Evolutionary conservation across 2,888 invertebrate genomes (phyloP), one percentile per base, ranked within the genome.

Genomic region (Pollenia griseotomentosa): DNA sequence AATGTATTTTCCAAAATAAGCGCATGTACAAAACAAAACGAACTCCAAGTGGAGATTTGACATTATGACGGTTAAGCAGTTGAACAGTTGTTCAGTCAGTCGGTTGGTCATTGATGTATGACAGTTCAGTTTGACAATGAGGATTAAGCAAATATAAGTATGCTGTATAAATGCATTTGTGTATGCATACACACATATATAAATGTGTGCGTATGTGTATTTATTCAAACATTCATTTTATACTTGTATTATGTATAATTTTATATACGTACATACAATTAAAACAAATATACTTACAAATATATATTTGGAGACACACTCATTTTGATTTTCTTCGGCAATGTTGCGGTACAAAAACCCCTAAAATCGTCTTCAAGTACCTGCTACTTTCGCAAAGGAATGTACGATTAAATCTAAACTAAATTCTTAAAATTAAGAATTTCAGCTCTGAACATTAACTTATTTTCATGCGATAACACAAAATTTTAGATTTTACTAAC

Each of bases 111-210:
- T 16, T 70, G 5, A 40, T 23, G 79, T 74, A 61, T 85, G 84
- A 85, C 79, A 61, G 68, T 84, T 79, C n/a, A 87, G 89, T 82
- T 71, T 87, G 87, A 84, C 81, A 84, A 84, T 87, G 81, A 81
- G 80, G 86, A 80, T 77, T 81, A 80, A 68, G 61, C 82, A 68
- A 70, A 77, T 82, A 61, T 48, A 57, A 14, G 44, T 19, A 53
- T 11, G 33, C 33, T 6, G 40, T 53, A 71, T n/a, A 7, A 23
- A 61, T 55, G 48, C 83, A 42, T n/a, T 14, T 33, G 44, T 46
- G 73, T 81, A 33, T 19, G 12, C 44, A 19, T n/a, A 11, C n/a
- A 57, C 14, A 33, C 42, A 16, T 42, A 40, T 51, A 55, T 51
- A 14, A 19, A 10, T 57, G n/a, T n/a, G n/a, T 53, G 8, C n/a